A percentile compares a stretch with the other conserved stretches of the same genome.
Conservation (phyloP, 2,113 vertebrate species). For the Zosterops japonicus region DNA sequence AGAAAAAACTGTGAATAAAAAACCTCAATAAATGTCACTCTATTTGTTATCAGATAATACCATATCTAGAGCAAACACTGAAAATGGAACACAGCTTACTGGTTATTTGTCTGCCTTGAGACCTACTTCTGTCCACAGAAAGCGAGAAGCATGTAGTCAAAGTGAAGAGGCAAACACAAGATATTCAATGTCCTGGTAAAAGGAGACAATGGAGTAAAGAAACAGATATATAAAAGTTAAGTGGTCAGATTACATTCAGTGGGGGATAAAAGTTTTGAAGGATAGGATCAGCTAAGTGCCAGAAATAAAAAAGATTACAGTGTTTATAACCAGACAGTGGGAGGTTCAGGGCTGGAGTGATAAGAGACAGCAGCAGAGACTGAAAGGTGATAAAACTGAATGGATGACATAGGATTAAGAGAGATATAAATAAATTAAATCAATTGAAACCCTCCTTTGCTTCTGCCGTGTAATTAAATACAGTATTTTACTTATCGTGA, state of each 20-base stretch:
- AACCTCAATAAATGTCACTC: not conserved
- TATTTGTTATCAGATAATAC: not conserved
- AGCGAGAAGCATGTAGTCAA: not conserved
- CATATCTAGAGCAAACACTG: not conserved
- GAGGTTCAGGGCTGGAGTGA: not conserved
- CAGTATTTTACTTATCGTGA: not conserved
- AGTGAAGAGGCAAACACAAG: not conserved
- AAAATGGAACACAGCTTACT: not conserved
- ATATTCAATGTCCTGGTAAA: not conserved
- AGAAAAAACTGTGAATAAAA: not conserved
- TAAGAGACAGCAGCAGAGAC: not conserved
- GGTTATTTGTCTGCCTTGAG: not conserved
- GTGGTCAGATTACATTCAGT: not conserved
- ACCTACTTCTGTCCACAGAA: not conserved
- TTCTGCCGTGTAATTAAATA: not conserved
- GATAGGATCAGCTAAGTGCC: not conserved
- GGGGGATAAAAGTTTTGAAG: not conserved
- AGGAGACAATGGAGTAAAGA: not conserved
- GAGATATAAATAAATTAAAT: conserved; percentile 11
- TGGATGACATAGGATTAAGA: conserved; percentile 1
- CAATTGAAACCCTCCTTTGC: not conserved
- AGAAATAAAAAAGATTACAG: not conserved
- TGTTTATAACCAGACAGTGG: not conserved
- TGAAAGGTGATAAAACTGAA: not conserved
- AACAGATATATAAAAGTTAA: not conserved